These are phyloP conservation scores for Glareola pratincola DNA, from an alignment of 2,113 vertebrate species.

Conservation along the genomic window DNA sequence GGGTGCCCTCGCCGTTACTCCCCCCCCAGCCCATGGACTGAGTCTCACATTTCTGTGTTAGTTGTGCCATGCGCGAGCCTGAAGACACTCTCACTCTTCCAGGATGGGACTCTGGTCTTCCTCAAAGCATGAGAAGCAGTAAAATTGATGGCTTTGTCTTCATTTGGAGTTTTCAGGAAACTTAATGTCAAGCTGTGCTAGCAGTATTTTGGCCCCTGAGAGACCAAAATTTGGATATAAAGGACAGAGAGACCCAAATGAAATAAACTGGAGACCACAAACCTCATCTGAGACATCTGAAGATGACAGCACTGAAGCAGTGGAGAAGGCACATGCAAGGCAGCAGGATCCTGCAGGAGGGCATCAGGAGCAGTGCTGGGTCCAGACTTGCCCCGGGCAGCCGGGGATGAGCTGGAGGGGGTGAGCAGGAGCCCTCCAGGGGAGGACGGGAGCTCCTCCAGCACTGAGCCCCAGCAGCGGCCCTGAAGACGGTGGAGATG, in stretches of 20 bases:
- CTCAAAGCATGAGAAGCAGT: neutral
- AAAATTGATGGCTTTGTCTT: neutral
- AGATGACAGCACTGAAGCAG: neutral
- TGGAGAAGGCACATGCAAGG: neutral
- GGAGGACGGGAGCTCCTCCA: neutral
- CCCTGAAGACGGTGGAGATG: accelerated
- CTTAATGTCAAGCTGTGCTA: neutral
- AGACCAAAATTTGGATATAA: neutral
- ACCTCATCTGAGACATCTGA: neutral
- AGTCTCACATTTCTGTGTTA: neutral
- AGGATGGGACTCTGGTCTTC: neutral
- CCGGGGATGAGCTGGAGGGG: neutral
- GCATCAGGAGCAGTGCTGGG: neutral
- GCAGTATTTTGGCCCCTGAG: neutral
- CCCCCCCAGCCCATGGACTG: no score
- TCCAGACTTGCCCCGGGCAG: neutral
- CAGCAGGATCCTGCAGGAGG: neutral
- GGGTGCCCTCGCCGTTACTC: neutral
- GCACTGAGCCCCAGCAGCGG: neutral
- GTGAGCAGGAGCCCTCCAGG: neutral
- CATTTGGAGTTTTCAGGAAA: neutral
- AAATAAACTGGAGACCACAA: neutral
- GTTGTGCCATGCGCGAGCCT: neutral
- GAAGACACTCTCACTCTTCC: neutral
- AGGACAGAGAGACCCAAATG: neutral